A percentile compares a stretch with the other conserved stretches of the same genome.
phyloP scores from a whole-genome alignment of 37 sponge, comb jelly and placozoan genomes.

The Sycon ciliatum region DNA sequence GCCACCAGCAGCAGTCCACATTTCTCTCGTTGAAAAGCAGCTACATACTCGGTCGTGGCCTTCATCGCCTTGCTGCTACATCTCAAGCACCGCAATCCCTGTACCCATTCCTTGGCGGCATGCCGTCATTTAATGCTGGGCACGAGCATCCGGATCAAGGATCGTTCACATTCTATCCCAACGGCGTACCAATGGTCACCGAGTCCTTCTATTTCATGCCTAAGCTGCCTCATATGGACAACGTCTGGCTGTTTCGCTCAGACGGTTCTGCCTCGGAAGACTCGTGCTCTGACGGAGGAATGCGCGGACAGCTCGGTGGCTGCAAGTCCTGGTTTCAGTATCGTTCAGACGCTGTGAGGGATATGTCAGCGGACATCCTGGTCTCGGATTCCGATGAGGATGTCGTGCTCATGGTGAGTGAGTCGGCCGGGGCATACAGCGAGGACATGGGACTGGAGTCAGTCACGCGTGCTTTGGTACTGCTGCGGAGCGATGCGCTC shows the following conservation, averaged over 20 bases:
- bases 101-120: conserved; percentile 10
- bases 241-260: too few relatives aligned
- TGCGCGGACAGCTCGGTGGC: too few relatives aligned
- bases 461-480: conserved; percentile 19
- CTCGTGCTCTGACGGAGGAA: too few relatives aligned
- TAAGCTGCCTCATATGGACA: too few relatives aligned
- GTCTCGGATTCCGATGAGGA: too few relatives aligned
- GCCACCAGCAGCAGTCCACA: neutral
- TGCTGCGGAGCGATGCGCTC: conserved; percentile 14
- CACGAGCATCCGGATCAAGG: conserved; percentile 39
- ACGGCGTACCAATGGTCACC: conserved; percentile 23
- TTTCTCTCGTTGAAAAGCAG: conserved; percentile 27
- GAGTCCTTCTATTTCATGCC: conserved; percentile 30
- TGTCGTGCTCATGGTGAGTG: conserved; percentile 17
- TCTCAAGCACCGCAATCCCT: neutral
- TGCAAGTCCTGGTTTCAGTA: too few relatives aligned
- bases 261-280: too few relatives aligned
- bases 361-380: too few relatives aligned
- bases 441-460: neutral
- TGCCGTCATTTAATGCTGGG: conserved; percentile 24
- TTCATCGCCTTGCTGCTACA: neutral
- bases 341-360: too few relatives aligned
- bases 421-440: conserved; percentile 18
- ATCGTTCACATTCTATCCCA: conserved; percentile 31
- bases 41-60: conserved; percentile 17